A percentile compares a stretch with the other conserved stretches of the same genome.
phyloP scores from a whole-genome alignment of 2,797 vertebrate genomes.

The Sternarchorhynchus goeldii region DNA sequence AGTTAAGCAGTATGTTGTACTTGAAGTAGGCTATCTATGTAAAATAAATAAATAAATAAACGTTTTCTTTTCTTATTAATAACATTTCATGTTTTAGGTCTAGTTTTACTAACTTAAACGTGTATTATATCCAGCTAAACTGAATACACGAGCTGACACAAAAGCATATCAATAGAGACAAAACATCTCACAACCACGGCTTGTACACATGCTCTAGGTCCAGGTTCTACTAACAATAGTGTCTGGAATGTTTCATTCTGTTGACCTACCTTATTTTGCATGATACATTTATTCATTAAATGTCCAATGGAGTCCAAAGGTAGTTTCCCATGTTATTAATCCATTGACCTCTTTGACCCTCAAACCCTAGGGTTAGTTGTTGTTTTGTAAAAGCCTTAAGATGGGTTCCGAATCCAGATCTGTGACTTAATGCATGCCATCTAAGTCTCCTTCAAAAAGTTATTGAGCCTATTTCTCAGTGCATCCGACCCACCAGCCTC shows the following conservation, averaged over 20 bases:
- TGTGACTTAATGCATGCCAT: constrained; percentile 15
- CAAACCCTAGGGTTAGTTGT: no score
- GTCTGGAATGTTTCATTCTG: no score
- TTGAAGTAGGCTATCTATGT: background rate
- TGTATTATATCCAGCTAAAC: no score
- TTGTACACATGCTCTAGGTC: no score
- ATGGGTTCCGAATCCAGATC: background rate
- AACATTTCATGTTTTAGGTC: no score
- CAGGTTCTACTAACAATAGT: no score
- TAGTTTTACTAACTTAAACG: no score
- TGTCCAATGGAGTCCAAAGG: background rate
- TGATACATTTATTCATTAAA: constrained; percentile 13
- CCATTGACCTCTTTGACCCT: constrained; percentile 4
- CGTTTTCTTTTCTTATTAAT: no score
- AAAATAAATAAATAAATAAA: background rate
- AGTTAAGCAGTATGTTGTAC: background rate
- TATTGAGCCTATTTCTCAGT: constrained; percentile 26
- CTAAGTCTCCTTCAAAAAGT: constrained; percentile 39
- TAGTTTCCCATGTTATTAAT: background rate
- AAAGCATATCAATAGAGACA: no score
- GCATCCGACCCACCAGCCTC: constrained; percentile 1
- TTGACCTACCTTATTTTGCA: background rate
- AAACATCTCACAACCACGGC: no score
- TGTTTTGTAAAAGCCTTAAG: background rate
- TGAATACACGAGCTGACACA: no score